phyloP scores from a whole-genome alignment of 2,113 vertebrate species.

The Oplegnathus fasciatus region DNA sequence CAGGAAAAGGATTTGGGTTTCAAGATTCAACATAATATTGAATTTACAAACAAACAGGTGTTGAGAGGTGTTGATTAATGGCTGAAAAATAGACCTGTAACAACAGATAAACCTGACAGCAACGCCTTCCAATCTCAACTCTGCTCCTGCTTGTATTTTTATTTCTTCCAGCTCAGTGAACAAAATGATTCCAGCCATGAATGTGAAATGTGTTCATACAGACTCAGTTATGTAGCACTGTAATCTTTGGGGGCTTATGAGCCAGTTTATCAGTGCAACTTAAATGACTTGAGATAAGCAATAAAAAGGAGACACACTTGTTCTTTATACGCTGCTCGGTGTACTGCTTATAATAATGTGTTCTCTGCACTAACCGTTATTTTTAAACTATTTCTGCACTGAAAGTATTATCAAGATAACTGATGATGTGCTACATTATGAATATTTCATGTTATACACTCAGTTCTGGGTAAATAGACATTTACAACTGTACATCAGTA shows the following conservation, averaged over 20 bases:
- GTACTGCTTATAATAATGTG: not conserved
- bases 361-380: not conserved
- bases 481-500: not conserved
- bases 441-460: not conserved
- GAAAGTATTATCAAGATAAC: not conserved
- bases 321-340: not conserved
- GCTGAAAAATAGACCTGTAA: not conserved
- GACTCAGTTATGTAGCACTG: not conserved
- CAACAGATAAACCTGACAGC: not conserved
- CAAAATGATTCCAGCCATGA: not conserved
- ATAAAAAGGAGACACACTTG: not conserved
- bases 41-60: not conserved
- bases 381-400: not conserved
- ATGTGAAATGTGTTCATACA: not conserved
- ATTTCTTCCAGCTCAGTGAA: not conserved
- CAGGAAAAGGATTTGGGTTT: not conserved
- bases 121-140: not conserved
- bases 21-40: not conserved
- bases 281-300: not conserved
- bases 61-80: not conserved
- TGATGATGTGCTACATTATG: not conserved
- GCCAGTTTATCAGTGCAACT: not conserved
- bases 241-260: not conserved
- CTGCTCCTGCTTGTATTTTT: not conserved
- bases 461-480: not conserved